phyloP scores from a whole-genome alignment of 1,140 invertebrate genomes.

The Macrotrachela quadricornifera region DNA sequence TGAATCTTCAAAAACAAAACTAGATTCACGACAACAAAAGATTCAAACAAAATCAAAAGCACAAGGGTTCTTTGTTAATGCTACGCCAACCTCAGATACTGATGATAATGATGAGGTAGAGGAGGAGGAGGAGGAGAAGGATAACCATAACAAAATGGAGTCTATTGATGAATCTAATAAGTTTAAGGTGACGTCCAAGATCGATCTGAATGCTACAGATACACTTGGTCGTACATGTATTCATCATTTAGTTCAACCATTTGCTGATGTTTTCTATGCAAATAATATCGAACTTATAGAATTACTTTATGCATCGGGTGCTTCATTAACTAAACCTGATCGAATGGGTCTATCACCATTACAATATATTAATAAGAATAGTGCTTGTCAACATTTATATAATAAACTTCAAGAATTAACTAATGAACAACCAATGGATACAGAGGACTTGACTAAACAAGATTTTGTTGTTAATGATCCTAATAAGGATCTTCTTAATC shows the following conservation, averaged over 20 bases:
- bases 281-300: conserved; percentile 23
- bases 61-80: neutral
- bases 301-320: conserved; percentile 22
- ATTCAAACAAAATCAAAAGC: neutral
- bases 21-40: neutral
- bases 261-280: conserved; percentile 21
- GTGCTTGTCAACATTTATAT: conserved; percentile 9
- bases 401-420: too few relatives aligned
- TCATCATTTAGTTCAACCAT: conserved; percentile 30
- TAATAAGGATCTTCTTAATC: neutral
- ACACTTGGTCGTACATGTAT: conserved; percentile 27
- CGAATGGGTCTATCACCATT: conserved; percentile 21
- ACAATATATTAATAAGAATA: conserved; percentile 15
- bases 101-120: too few relatives aligned
- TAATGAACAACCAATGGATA: too few relatives aligned
- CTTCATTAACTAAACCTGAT: conserved; percentile 19
- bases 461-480: too few relatives aligned
- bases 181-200: too few relatives aligned
- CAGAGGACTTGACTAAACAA: too few relatives aligned
- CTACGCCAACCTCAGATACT: too few relatives aligned
- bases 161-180: too few relatives aligned
- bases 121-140: too few relatives aligned
- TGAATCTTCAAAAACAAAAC: too few relatives aligned
- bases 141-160: too few relatives aligned
- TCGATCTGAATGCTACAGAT: conserved; percentile 23